Evolutionary conservation across 2,113 vertebrate genomes (phyloP).

Genomic region (Aythya baeri): DNA sequence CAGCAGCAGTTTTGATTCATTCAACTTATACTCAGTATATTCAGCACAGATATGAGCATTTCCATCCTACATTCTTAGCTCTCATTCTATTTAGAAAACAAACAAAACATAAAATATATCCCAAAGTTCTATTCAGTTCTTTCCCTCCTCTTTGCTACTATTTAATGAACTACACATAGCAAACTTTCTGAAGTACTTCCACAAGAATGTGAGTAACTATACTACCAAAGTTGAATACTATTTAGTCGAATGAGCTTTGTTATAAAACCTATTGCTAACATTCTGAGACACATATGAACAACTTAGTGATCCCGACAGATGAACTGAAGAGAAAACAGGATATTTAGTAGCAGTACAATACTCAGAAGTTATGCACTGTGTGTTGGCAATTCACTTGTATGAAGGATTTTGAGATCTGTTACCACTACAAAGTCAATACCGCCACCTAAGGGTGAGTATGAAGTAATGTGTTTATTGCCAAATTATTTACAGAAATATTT

Average conservation of each 20-base stretch:
- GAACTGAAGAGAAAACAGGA: neutral
- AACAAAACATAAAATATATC: neutral
- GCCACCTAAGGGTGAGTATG: conserved; percentile 74
- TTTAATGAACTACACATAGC: neutral
- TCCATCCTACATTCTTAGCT: fast-evolving
- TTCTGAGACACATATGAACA: neutral
- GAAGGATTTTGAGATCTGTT: neutral
- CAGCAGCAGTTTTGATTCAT: neutral
- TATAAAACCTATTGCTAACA: neutral
- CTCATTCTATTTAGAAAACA: neutral
- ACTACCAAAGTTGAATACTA: neutral
- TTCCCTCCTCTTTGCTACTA: neutral
- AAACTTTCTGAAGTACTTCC: neutral
- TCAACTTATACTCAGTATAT: neutral
- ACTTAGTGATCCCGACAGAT: neutral
- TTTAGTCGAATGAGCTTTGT: neutral
- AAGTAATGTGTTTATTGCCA: neutral
- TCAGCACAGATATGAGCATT: neutral
- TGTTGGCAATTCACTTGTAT: neutral
- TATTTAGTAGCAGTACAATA: neutral
- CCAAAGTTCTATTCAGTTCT: neutral
- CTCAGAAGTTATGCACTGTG: neutral
- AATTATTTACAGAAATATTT: neutral
- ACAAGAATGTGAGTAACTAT: neutral
- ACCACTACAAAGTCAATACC: conserved; percentile 64